These are phyloP conservation scores for Chaenodraco wilsoni DNA, from an alignment of 2,797 vertebrate species.

Conservation along the genomic window DNA sequence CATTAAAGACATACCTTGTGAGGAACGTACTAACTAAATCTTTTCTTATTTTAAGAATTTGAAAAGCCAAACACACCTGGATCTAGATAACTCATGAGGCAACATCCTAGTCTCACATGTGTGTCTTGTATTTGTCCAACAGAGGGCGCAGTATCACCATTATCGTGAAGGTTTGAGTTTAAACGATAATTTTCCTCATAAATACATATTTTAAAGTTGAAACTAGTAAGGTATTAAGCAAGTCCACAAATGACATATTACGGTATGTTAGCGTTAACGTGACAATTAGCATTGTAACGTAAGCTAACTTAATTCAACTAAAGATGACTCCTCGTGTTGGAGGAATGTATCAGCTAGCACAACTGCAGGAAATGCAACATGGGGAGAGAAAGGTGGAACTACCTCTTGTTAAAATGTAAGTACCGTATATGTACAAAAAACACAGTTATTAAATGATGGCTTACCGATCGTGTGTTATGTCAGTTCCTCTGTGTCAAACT, in stretches of 20 bases:
- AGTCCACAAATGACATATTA: background rate
- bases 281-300: background rate
- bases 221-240: background rate
- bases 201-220: background rate
- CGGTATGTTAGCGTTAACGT: background rate
- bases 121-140: conserved; percentile 19
- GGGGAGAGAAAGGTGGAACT: too few relatives aligned
- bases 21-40: background rate
- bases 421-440: background rate
- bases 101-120: background rate
- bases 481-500: conserved; percentile 9
- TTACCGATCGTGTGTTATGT: background rate
- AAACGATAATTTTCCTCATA: fast-evolving
- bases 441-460: fast-evolving
- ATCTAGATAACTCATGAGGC: background rate
- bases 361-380: background rate
- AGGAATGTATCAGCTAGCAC: background rate
- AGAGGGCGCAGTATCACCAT: conserved; percentile 39
- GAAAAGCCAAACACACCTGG: background rate
- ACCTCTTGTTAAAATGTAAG: background rate
- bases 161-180: background rate
- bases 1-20: background rate
- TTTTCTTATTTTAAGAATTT: background rate
- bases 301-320: too few relatives aligned
- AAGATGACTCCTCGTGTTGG: background rate